Conservation (phyloP, 2,113 vertebrate genomes). For the Hippocampus zosterae region DNA sequence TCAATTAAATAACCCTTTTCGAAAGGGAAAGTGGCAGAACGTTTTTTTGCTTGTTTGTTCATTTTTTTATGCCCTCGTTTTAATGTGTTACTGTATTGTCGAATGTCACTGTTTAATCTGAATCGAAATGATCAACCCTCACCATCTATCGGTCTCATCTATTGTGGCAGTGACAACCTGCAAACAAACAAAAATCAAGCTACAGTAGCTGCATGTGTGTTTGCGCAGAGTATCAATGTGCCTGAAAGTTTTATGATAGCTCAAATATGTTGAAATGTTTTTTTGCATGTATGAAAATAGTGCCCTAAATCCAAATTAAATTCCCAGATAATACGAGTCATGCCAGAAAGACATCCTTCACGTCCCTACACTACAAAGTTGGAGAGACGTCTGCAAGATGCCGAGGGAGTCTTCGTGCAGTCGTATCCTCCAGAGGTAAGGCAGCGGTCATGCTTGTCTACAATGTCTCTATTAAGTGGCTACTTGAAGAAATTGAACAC, state of each 20-base stretch:
- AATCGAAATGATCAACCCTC: not conserved
- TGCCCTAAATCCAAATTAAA: not conserved
- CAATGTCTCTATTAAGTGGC: not conserved
- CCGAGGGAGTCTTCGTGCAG: conserved; percentile 59
- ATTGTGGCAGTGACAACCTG: not conserved
- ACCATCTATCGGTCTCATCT: not conserved
- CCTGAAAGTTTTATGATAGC: not conserved
- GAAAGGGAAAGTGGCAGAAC: too few relatives aligned
- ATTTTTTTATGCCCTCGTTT: too few relatives aligned
- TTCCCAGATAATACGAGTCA: conserved; percentile 69
- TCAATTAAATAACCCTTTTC: too few relatives aligned
- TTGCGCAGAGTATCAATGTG: not conserved
- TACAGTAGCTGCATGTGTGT: not conserved
- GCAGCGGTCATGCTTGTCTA: not conserved
- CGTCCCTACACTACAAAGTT: conserved; percentile 71
- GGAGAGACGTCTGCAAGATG: conserved; percentile 63
- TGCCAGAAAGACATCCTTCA: conserved; percentile 79
- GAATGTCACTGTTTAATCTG: not conserved
- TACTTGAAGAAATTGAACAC: conserved; percentile 3
- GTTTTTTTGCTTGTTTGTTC: too few relatives aligned
- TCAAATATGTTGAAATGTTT: not conserved
- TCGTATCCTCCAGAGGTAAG: conserved; percentile 59
- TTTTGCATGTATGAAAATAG: not conserved
- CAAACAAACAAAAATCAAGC: not conserved
- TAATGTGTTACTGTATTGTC: not conserved